These are phyloP conservation scores for Tyto alba DNA, from an alignment of 2,113 vertebrate species.

Conservation along the genomic window DNA sequence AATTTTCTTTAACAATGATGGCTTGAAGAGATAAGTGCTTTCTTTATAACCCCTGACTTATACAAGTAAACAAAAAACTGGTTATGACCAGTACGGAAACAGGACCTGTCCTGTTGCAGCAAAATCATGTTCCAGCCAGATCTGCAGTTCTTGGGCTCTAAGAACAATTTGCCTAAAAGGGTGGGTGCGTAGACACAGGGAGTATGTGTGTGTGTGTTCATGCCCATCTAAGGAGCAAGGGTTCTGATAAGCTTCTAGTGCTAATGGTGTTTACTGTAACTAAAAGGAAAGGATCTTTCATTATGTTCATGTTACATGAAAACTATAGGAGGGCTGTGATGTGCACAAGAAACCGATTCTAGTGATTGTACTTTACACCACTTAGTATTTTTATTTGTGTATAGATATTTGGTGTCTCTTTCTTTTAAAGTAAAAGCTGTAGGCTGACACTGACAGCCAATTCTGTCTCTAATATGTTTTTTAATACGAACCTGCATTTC, in stretches of 20 bases:
- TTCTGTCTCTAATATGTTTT: not conserved
- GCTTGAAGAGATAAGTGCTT: not conserved
- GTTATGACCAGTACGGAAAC: not conserved
- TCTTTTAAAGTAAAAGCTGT: not conserved
- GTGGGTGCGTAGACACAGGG: not conserved
- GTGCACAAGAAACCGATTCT: not conserved
- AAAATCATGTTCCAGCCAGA: not conserved
- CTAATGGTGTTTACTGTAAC: not conserved
- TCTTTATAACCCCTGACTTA: not conserved
- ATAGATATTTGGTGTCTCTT: not conserved
- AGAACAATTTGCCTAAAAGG: not conserved
- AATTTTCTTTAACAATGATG: not conserved
- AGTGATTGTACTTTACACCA: not conserved
- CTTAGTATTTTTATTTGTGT: accelerated
- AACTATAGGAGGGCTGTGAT: not conserved
- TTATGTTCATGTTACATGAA: accelerated
- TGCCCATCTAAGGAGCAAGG: not conserved
- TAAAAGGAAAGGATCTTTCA: not conserved
- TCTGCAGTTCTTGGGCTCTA: not conserved
- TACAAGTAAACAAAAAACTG: not conserved
- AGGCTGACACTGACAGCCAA: not conserved
- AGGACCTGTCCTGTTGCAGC: not conserved
- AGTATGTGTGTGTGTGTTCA: accelerated
- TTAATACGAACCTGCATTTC: not conserved
- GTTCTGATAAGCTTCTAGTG: not conserved